These are phyloP conservation scores for Papilio polytes DNA, from an alignment of 1,140 invertebrate genomes.

Conservation along the genomic window DNA sequence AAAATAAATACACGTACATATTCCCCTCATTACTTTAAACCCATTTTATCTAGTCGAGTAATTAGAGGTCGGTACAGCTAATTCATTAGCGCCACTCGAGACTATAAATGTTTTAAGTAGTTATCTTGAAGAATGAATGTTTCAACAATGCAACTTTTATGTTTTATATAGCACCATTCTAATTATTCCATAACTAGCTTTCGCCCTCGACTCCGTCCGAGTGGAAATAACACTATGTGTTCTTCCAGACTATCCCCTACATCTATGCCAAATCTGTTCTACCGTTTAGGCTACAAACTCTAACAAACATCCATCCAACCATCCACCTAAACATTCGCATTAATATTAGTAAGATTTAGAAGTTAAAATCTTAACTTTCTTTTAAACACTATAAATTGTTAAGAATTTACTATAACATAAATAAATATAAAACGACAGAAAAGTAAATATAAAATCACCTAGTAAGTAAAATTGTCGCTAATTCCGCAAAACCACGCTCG, in stretches of 20 bases:
- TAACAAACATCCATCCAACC: too few species aligned
- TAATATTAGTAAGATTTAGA: too few species aligned
- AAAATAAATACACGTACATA: background rate
- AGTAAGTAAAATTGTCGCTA: constrained; percentile 11
- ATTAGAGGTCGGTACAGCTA: background rate
- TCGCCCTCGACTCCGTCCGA: too few species aligned
- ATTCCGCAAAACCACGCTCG: constrained; percentile 33
- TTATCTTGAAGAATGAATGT: constrained; percentile 1
- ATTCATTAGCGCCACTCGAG: background rate
- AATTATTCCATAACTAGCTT: background rate
- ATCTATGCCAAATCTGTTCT: too few species aligned
- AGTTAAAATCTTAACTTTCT: background rate
- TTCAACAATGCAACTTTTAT: constrained; percentile 1
- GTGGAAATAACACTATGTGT: too few species aligned
- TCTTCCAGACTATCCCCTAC: too few species aligned
- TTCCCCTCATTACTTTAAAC: background rate
- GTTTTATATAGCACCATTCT: background rate
- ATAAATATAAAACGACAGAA: background rate
- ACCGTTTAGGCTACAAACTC: too few species aligned
- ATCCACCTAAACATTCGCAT: too few species aligned
- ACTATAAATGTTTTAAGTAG: constrained; percentile 20
- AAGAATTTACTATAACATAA: background rate
- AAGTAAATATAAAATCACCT: background rate
- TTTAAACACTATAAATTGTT: background rate
- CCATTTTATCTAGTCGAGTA: constrained; percentile 8